Evolutionary conservation across 2,797 vertebrate species (phyloP), one percentile per base, ranked within the genome.

Genomic region (Ataeniobius toweri): DNA sequence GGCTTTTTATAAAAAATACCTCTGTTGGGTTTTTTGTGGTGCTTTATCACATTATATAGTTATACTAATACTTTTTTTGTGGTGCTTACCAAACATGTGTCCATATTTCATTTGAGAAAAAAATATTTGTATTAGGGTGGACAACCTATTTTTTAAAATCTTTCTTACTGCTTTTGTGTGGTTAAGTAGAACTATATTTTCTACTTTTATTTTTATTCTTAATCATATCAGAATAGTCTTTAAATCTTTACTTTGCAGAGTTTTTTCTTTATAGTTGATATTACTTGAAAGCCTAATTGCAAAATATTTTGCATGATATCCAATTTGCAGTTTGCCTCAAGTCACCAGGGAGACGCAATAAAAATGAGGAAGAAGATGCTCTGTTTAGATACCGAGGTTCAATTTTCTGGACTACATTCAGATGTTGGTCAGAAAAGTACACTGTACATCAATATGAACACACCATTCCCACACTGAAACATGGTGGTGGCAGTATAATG

Each of bases 1-100:
- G 63, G 63, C 50, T 82, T 83, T 79, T 80, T 16, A 55, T 67
- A 69, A 79, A 85, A 36, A 31, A 5, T 31, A 6, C 56, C 10
- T 68, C 20, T 10, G 0, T 3, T 46, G 50, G 58, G 73, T 41
- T 74, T 39, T 75, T 69, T 69, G 55, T 58, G n/a, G 68, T 73
- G 12, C 70, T 80, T 79, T 31, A 31, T 31, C 31, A 31, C 31
- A 31, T 31, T 3, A 31, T 31, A 31, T 31, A 31, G 1, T 31
- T 31, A 31, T 31, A 31, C 31, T 31, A 31, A 31, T 31, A 31
- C 31, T 31, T 31, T 31, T 31, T 31, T 31, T 31, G 31, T 31
- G 31, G 31, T 24, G 41, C 55, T 74, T 72, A 81, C 67, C 76
- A 67, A 80, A 74, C 7, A 48, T n/a, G 68, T 67, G 79, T 75